Conservation (phyloP, 2,888 invertebrate genomes). For the Nomada lathburiana region DNA sequence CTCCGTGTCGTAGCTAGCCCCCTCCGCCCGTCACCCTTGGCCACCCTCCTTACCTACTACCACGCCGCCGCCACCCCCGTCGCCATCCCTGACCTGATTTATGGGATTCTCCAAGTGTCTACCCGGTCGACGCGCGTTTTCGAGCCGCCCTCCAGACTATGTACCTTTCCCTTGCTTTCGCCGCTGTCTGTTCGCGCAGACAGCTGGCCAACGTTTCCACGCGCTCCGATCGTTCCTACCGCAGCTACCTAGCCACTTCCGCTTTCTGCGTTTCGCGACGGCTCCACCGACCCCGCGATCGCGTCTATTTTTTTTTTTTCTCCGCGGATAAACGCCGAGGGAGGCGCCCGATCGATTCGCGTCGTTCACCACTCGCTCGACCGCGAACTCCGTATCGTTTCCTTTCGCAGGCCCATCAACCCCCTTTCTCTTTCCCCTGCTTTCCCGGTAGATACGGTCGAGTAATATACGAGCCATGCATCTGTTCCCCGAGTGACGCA, state of each 20-base stretch:
- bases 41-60: slow-evolving; percentile 73
- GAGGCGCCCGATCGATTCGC: slow-evolving; percentile 76
- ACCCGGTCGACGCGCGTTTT: slow-evolving; percentile 75
- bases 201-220: slow-evolving; percentile 82
- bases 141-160: slow-evolving; percentile 40
- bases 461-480: slow-evolving; percentile 84
- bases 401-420: slow-evolving; percentile 43
- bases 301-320: no score
- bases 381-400: slow-evolving; percentile 72
- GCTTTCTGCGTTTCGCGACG: neutral
- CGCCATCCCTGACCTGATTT: slow-evolving; percentile 86
- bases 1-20: slow-evolving; percentile 72
- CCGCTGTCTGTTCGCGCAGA: slow-evolving; percentile 66
- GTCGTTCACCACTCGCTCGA: slow-evolving; percentile 81
- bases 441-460: slow-evolving; percentile 80
- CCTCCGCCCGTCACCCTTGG: slow-evolving; percentile 67
- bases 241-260: neutral
- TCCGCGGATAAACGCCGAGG: no score
- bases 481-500: slow-evolving; percentile 87
- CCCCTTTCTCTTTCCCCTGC: slow-evolving; percentile 54
- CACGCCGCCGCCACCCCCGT: slow-evolving; percentile 79
- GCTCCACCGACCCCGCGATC: neutral
- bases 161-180: slow-evolving; percentile 24
- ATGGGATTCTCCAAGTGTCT: slow-evolving; percentile 87
- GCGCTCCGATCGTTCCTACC: slow-evolving; percentile 35